phyloP scores from a whole-genome alignment of 2,888 invertebrate genomes.

The Clostera curtula region DNA sequence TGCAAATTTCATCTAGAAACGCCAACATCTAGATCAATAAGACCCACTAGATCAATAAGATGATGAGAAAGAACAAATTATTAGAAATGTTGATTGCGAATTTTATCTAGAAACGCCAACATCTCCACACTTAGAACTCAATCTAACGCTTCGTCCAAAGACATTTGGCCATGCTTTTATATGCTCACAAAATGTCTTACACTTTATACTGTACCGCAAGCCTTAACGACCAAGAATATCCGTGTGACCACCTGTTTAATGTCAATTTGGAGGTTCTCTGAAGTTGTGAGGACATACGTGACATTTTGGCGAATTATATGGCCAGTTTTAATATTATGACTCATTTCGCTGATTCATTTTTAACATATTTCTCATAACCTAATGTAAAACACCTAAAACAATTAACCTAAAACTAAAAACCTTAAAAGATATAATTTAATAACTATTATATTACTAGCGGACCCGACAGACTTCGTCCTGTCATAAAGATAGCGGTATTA shows the following conservation, averaged over 20 bases:
- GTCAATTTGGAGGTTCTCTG: conserved; percentile 21
- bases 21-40: no score
- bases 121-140: conserved; percentile 16
- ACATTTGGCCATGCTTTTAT: conserved; percentile 63
- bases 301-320: conserved; percentile 16
- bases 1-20: no score
- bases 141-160: conserved; percentile 35
- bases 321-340: conserved; percentile 13
- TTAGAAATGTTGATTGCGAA: no score
- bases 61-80: no score
- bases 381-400: no score
- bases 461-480: no score
- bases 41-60: no score
- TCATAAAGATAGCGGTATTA: no score
- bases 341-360: conserved; percentile 17
- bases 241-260: conserved; percentile 44
- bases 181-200: conserved; percentile 59
- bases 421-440: no score
- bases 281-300: conserved; percentile 32
- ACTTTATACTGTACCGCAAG: conserved; percentile 44
- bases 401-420: no score
- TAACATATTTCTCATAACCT: no score
- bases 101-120: conserved; percentile 8
- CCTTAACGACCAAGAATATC: conserved; percentile 39
- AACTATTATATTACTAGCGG: no score